These are phyloP conservation scores for Ostrea denselamellosa DNA, from an alignment of 1,140 invertebrate genomes.

Conservation along the genomic window DNA sequence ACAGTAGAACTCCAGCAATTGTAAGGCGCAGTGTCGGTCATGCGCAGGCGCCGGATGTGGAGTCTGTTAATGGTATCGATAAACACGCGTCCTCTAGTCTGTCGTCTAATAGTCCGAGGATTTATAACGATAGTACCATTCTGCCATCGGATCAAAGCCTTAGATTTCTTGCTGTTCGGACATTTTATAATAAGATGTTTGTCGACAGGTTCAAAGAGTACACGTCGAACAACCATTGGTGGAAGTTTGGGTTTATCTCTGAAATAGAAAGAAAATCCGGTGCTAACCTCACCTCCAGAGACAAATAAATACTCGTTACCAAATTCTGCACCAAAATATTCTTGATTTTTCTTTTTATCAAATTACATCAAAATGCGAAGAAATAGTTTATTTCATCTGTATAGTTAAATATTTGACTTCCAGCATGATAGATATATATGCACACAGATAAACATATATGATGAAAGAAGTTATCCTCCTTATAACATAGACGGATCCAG, in stretches of 20 bases:
- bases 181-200: constrained; percentile 68
- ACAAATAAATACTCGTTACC: too few species aligned
- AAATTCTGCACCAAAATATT: too few species aligned
- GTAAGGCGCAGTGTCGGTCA: constrained; percentile 69
- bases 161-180: constrained; percentile 56
- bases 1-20: constrained; percentile 84
- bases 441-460: too few species aligned
- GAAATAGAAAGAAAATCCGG: constrained; percentile 11
- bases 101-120: constrained; percentile 63
- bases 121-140: constrained; percentile 65
- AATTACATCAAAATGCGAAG: neutral
- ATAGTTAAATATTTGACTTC: too few species aligned
- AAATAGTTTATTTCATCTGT: too few species aligned
- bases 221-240: constrained; percentile 62
- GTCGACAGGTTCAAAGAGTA: constrained; percentile 61
- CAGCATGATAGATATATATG: too few species aligned
- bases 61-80: constrained; percentile 68
- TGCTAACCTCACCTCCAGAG: neutral
- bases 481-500: too few species aligned
- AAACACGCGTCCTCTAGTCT: constrained; percentile 69
- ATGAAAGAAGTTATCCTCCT: too few species aligned
- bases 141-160: constrained; percentile 66
- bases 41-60: constrained; percentile 64
- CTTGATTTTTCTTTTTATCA: neutral
- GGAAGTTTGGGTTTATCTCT: constrained; percentile 62